Evolutionary conservation across 2,113 vertebrate species (phyloP), one percentile per base, ranked within the genome.

Genomic region (Scomber colias): DNA sequence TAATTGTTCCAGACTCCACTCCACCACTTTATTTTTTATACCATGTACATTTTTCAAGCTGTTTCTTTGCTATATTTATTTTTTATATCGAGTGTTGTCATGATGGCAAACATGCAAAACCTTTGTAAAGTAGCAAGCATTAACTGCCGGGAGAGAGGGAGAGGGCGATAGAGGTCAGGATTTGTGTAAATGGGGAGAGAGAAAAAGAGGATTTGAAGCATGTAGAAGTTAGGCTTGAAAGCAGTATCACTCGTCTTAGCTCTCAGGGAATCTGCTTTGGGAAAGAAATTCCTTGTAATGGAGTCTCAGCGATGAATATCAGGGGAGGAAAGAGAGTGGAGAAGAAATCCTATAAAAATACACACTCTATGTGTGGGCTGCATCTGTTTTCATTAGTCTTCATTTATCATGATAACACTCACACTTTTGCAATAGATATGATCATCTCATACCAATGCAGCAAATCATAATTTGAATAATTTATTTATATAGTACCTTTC

Each of bases 171-270:
- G 61, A 82, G 76, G 75, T 76, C 65, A 83, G 81, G 87, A 82
- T 89, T 89, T 87, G 64, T 56, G 48, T 73, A 40, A 84, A 79
- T 35, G 51, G 54, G 40, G 63, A 69, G 54, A 16, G 27, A 69
- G 54, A 75, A 56, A 82, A 79, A 86, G 83, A 89, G 84, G 88
- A 89, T 92, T 90, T 92, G 62, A 17, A 30, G 64, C 16, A 53
- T 53, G 71, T 77, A 53, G 70, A 86, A 72, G 48, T 85, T 64
- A 5, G 48, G 78, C 79, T 80, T 71, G 35, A 76, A 82, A 88
- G 73, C 78, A 81, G 46, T 17, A 27, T 72, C 61, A 7, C 35
- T 4, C 71, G 24, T 77, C 64, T 70, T 24, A 67, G 53, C 76
- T 72, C 14, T 66, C 14, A 35, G 51, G 73, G 40, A 73, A 57